Conservation (phyloP, 2,113 vertebrate species). For the Chrysemys picta region DNA sequence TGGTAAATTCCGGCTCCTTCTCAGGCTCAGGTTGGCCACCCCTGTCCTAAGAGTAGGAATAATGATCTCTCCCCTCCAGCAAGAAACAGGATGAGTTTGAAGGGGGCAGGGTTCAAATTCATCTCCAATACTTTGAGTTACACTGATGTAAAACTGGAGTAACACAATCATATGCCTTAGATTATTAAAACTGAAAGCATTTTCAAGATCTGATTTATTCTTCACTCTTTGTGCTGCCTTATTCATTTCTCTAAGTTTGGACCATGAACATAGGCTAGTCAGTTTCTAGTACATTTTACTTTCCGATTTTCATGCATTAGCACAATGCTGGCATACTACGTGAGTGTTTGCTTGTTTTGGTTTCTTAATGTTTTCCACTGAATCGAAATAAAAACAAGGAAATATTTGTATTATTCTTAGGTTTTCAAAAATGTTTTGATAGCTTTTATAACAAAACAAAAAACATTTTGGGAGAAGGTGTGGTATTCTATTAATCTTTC, state of each 20-base stretch:
- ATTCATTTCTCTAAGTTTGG: neutral
- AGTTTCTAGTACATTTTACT: neutral
- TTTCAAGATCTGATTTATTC: neutral
- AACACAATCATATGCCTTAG: neutral
- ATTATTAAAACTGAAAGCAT: neutral
- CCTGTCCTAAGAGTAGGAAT: neutral
- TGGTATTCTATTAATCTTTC: neutral
- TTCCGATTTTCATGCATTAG: neutral
- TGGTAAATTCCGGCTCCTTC: too few species aligned
- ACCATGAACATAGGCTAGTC: accelerated
- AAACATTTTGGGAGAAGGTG: neutral
- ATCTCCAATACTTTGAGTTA: neutral
- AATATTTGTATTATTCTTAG: neutral
- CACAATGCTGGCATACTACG: neutral
- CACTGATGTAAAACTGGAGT: neutral
- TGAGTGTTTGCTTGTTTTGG: neutral
- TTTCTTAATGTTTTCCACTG: neutral
- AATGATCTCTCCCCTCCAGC: neutral
- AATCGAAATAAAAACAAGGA: neutral
- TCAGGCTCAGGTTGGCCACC: too few species aligned
- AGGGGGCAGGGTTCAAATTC: neutral
- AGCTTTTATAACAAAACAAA: neutral
- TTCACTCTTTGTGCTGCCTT: neutral
- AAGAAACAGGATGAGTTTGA: neutral
- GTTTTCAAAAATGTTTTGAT: neutral